Evolutionary conservation across 2,888 invertebrate species (phyloP), one percentile per base, ranked within the genome.

Genomic region (Andrena trimmerana): DNA sequence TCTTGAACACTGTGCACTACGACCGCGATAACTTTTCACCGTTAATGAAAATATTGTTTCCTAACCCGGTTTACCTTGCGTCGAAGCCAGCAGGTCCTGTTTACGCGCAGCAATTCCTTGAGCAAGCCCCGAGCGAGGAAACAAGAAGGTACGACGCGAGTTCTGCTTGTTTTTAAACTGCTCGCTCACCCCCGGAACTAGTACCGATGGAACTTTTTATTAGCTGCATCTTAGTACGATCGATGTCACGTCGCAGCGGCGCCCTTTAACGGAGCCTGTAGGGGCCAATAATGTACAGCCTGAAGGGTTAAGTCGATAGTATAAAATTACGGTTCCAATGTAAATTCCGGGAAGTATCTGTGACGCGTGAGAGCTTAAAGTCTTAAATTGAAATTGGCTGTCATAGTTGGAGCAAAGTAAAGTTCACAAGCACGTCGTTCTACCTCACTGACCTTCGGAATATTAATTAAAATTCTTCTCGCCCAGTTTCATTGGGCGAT

Each of bases 41-140:
- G 20, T 16, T 27, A 48, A 59, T 57, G 57, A 80, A 80, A 78
- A 78, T 71, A 80, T 70, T 65, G 69, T 65, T 63, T 20, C 42
- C 69, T 48, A 8, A 27, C 10, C 27, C 10, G 13, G 65, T 65
- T 67, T 62, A 62, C 36, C 29, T 24, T 42, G 2, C 29, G n/a
- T 36, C 27, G n/a, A 27, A 8, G 57, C 4, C 24, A n/a, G 5
- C 52, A 4, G 10, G 10, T 20, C 0, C 24, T 65, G 69, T 65
- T 70, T 71, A 60, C 66, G 2, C 27, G 10, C 13, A 27, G 60
- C 52, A 54, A 71, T 67, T 67, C 52, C 66, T 67, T 27, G 8
- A 10, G 62, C 48, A 10, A 62, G 24, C 48, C 13, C 0, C 8
- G 2, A 60, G 31, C 42, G 42, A 6, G 16, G 27, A 67, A 79